phyloP scores from a whole-genome alignment of 2,888 invertebrate species.

The Augiades crinisus region DNA sequence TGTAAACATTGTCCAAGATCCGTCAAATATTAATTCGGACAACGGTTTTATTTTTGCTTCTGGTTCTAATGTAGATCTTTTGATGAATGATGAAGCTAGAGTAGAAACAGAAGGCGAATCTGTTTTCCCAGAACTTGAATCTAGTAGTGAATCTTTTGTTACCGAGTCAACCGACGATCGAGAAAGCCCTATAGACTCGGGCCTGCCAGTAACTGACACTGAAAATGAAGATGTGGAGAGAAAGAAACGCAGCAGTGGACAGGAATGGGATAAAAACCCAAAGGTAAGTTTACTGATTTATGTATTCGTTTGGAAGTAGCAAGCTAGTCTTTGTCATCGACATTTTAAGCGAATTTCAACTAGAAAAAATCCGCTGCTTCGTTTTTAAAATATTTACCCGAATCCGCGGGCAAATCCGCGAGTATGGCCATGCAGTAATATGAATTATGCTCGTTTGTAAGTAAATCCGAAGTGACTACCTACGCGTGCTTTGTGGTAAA shows the following conservation, averaged over 20 bases:
- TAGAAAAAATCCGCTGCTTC: no score
- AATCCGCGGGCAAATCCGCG: no score
- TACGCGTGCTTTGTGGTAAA: no score
- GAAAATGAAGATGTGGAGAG: slow-evolving; percentile 40
- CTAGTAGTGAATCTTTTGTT: slow-evolving; percentile 12
- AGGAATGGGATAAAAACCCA: slow-evolving; percentile 53
- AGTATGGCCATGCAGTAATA: no score
- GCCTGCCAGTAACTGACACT: slow-evolving; percentile 38
- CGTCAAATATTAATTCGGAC: slow-evolving; percentile 13
- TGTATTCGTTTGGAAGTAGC: no score
- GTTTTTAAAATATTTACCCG: no score
- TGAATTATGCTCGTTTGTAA: no score
- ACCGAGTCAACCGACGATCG: slow-evolving; percentile 18
- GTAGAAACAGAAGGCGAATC: slow-evolving; percentile 26
- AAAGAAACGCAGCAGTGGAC: slow-evolving; percentile 56
- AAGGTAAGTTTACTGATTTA: no score
- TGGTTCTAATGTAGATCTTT: slow-evolving; percentile 33
- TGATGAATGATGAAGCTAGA: slow-evolving; percentile 33
- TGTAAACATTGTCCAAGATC: background rate
- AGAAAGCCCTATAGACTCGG: slow-evolving; percentile 4
- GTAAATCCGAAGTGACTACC: no score
- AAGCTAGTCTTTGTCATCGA: no score
- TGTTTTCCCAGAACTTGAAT: slow-evolving; percentile 16
- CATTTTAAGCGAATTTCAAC: no score
- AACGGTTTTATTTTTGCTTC: slow-evolving; percentile 37